These are phyloP conservation scores for Otis tarda DNA, from an alignment of 2,113 vertebrate species.

Conservation along the genomic window DNA sequence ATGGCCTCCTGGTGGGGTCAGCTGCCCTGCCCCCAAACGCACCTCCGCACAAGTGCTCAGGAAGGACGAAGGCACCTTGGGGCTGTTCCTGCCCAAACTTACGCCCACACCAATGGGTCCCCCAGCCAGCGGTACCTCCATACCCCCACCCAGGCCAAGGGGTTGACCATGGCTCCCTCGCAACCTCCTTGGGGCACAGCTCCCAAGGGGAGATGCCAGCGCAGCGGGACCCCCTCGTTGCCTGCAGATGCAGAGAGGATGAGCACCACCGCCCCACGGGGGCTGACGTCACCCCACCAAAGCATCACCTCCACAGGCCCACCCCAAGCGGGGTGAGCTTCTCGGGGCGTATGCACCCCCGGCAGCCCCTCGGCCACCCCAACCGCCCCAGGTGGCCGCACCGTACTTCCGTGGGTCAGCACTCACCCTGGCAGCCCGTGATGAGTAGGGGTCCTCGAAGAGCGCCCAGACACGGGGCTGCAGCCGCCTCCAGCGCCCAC, in stretches of 20 bases:
- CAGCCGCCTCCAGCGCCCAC: slow-evolving; percentile 86
- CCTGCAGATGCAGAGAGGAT: not conserved
- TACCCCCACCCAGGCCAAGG: not conserved
- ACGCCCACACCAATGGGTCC: not conserved
- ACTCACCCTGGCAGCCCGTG: slow-evolving; percentile 94
- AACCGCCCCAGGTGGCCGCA: not conserved
- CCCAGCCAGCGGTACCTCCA: not conserved
- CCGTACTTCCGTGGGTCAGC: not conserved
- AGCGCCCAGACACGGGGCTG: slow-evolving; percentile 92
- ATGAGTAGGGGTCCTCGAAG: slow-evolving; percentile 96
- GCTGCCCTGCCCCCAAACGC: accelerated
- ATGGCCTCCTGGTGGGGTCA: too few relatives aligned
- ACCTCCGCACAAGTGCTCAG: not conserved
- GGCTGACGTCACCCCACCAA: not conserved
- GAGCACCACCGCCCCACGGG: accelerated
- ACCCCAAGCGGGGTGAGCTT: accelerated
- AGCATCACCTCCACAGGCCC: not conserved
- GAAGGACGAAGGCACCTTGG: not conserved
- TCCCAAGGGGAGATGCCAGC: accelerated
- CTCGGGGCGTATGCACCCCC: accelerated
- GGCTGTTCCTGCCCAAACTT: not conserved
- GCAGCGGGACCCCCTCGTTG: accelerated
- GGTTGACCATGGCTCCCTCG: accelerated
- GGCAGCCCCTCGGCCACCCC: not conserved
- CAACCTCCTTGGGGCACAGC: not conserved